Percentiles rank a stretch among this genome's conserved stretches.
Evolutionary conservation across 2,888 invertebrate genomes (phyloP).

Genomic region (Nephrotoma flavescens): DNA sequence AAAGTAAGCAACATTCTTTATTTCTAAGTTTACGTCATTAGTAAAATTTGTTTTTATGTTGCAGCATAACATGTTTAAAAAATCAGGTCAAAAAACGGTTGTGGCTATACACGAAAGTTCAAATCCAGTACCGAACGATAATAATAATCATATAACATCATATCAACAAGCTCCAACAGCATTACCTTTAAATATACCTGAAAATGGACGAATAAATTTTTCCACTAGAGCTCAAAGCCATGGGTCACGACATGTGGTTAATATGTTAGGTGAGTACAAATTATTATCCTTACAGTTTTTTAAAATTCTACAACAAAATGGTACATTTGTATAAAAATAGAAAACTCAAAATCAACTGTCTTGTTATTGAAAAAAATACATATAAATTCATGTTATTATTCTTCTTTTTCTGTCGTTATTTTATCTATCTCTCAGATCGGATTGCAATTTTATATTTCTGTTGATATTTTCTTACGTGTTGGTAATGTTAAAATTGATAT

Average conservation of each 20-base stretch:
- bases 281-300: background rate
- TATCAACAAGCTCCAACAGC: background rate
- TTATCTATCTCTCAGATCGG: background rate
- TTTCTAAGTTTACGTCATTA: background rate
- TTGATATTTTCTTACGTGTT: background rate
- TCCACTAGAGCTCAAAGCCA: constrained; percentile 24
- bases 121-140: background rate
- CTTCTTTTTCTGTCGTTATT: background rate
- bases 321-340: too few relatives aligned
- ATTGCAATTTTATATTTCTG: background rate
- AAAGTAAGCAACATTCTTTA: constrained; percentile 14
- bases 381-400: too few relatives aligned
- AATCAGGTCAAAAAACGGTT: constrained; percentile 4
- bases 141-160: background rate
- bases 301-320: too few relatives aligned
- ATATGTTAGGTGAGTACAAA: constrained; percentile 41
- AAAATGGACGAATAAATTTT: constrained; percentile 30
- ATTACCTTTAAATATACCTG: constrained; percentile 9
- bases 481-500: background rate
- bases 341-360: too few relatives aligned
- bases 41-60: background rate
- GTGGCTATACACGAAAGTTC: constrained; percentile 6
- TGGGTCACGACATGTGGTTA: constrained; percentile 34
- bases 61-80: constrained; percentile 16
- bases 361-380: too few relatives aligned